Evolutionary conservation across 1,140 invertebrate genomes (phyloP).

Genomic region (Mylabris phalerata): DNA sequence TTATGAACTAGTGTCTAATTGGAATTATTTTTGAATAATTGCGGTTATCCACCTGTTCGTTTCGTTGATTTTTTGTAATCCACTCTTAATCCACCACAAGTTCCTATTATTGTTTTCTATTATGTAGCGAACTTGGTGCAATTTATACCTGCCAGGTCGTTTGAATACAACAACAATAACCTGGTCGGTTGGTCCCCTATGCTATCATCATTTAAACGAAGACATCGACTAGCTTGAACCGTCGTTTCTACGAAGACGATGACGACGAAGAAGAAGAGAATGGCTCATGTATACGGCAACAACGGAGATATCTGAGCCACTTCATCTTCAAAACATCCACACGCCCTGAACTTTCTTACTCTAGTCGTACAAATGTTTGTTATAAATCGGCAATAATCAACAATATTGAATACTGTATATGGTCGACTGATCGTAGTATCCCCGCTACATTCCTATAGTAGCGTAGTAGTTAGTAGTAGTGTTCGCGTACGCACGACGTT

Average conservation of each 20-base stretch:
- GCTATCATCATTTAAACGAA: background rate
- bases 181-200: background rate
- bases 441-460: slow-evolving; percentile 33
- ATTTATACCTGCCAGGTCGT: background rate
- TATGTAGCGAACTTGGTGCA: background rate
- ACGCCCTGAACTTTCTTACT: slow-evolving; percentile 36
- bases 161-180: background rate
- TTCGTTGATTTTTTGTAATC: too few relatives aligned
- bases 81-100: too few relatives aligned
- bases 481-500: slow-evolving; percentile 17
- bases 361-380: slow-evolving; percentile 15
- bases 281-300: background rate
- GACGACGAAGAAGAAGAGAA: background rate
- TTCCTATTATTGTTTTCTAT: background rate
- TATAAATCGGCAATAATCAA: background rate
- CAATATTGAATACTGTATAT: background rate
- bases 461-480: slow-evolving; percentile 26
- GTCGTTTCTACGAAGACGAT: background rate
- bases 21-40: too few relatives aligned
- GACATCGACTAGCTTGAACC: background rate
- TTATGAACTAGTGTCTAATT: too few relatives aligned
- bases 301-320: slow-evolving; percentile 20
- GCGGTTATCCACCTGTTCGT: too few relatives aligned
- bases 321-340: slow-evolving; percentile 30
- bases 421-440: slow-evolving; percentile 32